Evolutionary conservation across 2,113 vertebrate species (phyloP).

Genomic region (Malurus alboscapulatus): DNA sequence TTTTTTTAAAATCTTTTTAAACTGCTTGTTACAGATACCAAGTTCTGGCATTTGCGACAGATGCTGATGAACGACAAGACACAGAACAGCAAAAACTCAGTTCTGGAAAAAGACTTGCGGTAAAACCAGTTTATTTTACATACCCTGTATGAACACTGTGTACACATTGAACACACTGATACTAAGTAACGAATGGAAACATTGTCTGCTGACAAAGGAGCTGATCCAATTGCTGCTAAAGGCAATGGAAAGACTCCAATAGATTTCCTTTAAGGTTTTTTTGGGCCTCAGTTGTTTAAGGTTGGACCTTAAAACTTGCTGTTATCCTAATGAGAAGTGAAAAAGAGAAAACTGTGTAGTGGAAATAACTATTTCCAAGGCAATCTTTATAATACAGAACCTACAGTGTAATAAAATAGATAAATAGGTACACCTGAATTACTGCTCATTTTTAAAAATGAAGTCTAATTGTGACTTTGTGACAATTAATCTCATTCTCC

Average conservation of each 20-base stretch:
- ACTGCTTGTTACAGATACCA: constrained; percentile 82
- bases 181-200: background rate
- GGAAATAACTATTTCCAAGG: background rate
- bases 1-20: constrained; percentile 5
- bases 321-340: background rate
- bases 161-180: background rate
- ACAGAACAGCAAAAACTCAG: constrained; percentile 82
- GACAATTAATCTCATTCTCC: background rate
- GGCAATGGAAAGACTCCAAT: background rate
- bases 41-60: constrained; percentile 91
- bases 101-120: constrained; percentile 87
- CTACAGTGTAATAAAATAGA: background rate
- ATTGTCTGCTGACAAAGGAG: background rate
- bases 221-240: background rate
- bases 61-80: constrained; percentile 88
- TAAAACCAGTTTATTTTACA: constrained; percentile 57
- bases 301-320: background rate
- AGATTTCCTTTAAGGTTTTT: background rate
- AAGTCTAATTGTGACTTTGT: background rate
- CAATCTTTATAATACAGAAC: background rate
- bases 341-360: background rate
- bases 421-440: background rate
- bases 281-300: background rate
- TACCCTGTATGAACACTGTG: background rate
- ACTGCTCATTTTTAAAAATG: background rate